Evolutionary conservation across 1,140 invertebrate genomes (phyloP), one percentile per base, ranked within the genome.

Genomic region (Coenobita brevimanus): DNA sequence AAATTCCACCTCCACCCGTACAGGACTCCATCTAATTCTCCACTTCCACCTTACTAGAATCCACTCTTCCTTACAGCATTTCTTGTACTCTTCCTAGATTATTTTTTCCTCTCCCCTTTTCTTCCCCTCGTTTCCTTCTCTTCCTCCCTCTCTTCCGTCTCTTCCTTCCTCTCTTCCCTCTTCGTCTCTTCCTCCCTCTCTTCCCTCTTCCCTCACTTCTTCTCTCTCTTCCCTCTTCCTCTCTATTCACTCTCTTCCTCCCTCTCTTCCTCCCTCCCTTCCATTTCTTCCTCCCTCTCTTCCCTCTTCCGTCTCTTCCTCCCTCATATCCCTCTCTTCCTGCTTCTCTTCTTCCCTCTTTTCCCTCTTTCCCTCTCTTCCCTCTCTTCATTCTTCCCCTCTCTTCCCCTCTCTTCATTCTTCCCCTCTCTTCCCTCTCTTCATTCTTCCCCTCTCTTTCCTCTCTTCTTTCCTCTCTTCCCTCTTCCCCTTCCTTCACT

Each of bases 41-140:
- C 50, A 54, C 8, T 21, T 54, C 50, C 50, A 8, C 21, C 50
- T 54, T 21, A 21, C 21, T 54, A 54, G 50, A 21, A 54, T 21
- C 50, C 50, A 54, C 21, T 54, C 8, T 8, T 54, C 50, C 21
- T 8, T 54, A n/a, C n/a, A n/a, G n/a, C n/a, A n/a, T n/a, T n/a
- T n/a, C n/a, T 50, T 50, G 62, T 60, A 80, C 76, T 2, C 57
- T n/a, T 54, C 76, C 3, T 27, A 36, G 41, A 30, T n/a, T 60
- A 13, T 13, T 57, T n/a, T n/a, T 73, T 30, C 50, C 64, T 50
- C 41, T 50, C 30, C 27, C 43, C 15, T 24, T 3, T 62, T 27
- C 41, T 67, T 71, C 46, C 30, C 17, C 69, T 71, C 69, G 64
- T 71, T 71, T 71, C 64, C 69, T 33, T 46, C 38, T 27, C 13